Conservation (phyloP, 1,140 invertebrate species). For the Euwallacea similis region DNA sequence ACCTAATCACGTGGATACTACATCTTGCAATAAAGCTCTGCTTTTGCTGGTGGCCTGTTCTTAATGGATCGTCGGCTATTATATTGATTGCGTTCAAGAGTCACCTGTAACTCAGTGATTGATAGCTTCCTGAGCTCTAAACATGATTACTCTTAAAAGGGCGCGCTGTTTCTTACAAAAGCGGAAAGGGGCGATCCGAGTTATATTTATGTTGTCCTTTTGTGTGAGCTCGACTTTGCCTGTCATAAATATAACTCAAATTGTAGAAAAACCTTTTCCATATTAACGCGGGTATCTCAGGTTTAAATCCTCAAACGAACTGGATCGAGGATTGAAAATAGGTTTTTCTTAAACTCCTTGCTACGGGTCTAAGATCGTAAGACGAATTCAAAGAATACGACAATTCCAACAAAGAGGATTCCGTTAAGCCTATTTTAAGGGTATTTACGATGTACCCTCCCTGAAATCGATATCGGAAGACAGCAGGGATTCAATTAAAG, state of each 20-base stretch:
- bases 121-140: slow-evolving; percentile 27
- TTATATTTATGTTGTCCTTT: slow-evolving; percentile 27
- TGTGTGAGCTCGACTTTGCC: slow-evolving; percentile 10
- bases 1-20: too few relatives aligned
- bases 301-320: background rate
- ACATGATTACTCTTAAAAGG: slow-evolving; percentile 32
- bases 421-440: slow-evolving; percentile 1
- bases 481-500: slow-evolving; percentile 16
- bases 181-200: slow-evolving; percentile 2
- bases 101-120: slow-evolving; percentile 33
- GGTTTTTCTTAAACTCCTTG: background rate
- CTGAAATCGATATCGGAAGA: slow-evolving; percentile 14
- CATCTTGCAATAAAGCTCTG: too few relatives aligned
- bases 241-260: slow-evolving; percentile 17
- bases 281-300: background rate
- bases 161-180: slow-evolving; percentile 14
- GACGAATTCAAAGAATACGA: slow-evolving; percentile 5
- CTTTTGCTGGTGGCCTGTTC: background rate
- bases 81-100: slow-evolving; percentile 25
- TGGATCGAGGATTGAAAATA: slow-evolving; percentile 1
- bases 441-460: slow-evolving; percentile 5
- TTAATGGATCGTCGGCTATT: slow-evolving; percentile 9
- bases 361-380: background rate
- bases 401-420: slow-evolving; percentile 12
- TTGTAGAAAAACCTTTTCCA: background rate